phyloP scores from a whole-genome alignment of 2,888 invertebrate species.

The Caradrina clavipalpis region DNA sequence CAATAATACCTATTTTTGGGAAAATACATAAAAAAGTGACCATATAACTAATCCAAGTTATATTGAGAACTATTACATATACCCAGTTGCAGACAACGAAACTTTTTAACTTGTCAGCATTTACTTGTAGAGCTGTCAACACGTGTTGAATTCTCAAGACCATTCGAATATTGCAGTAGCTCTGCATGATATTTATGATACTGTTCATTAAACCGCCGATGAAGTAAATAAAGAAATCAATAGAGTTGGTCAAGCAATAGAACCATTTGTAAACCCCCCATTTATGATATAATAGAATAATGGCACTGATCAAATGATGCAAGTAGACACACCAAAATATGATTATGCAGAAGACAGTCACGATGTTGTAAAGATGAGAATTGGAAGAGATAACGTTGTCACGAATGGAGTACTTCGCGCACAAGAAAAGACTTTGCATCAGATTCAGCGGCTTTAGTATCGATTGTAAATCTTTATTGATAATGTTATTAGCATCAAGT shows the following conservation, averaged over 20 bases:
- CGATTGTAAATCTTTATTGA: conserved; percentile 9
- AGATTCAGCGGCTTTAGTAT: conserved; percentile 6
- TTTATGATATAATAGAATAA: background rate
- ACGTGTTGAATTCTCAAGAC: conserved; percentile 18
- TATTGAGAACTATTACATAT: conserved; percentile 4
- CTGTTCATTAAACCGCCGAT: background rate
- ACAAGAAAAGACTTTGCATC: conserved; percentile 18
- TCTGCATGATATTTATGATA: background rate
- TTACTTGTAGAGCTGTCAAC: background rate
- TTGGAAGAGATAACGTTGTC: conserved; percentile 4
- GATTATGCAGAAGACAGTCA: background rate
- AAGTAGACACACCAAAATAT: background rate
- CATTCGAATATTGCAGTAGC: conserved; percentile 1
- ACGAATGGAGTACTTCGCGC: conserved; percentile 16
- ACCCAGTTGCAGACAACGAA: conserved; percentile 4
- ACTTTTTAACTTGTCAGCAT: background rate
- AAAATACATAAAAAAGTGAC: background rate
- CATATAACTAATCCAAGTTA: background rate
- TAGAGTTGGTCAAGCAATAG: background rate
- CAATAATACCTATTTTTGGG: background rate
- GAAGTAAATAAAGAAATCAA: background rate
- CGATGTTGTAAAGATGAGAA: background rate
- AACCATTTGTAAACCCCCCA: conserved; percentile 6
- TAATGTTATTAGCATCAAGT: background rate
- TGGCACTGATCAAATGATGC: background rate